phyloP scores from a whole-genome alignment of 2,113 vertebrate species.

The Spea multiplicata region DNA sequence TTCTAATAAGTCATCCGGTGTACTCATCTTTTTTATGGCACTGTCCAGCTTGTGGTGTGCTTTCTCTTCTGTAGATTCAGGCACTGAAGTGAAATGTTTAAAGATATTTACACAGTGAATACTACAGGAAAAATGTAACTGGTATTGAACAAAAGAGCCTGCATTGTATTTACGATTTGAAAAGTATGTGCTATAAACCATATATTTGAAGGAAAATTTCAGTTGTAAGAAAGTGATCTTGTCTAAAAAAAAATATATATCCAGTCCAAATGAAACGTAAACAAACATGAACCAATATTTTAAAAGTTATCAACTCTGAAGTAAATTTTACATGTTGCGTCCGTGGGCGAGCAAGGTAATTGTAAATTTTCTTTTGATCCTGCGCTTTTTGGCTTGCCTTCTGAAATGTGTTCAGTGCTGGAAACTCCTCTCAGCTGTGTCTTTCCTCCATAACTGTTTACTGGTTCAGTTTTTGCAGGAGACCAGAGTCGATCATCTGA shows the following conservation, averaged over 20 bases:
- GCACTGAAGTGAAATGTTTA: background rate
- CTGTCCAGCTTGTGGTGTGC: conserved; percentile 20
- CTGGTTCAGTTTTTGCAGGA: background rate
- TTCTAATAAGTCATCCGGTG: conserved; percentile 30
- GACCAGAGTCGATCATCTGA: background rate
- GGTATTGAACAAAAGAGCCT: no score
- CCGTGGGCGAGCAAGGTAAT: background rate
- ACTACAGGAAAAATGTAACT: no score
- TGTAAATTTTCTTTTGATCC: background rate
- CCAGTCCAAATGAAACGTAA: no score
- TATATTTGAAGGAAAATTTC: no score
- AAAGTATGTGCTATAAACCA: no score
- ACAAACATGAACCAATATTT: no score
- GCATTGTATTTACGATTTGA: no score
- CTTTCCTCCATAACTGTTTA: background rate
- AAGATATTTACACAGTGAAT: no score
- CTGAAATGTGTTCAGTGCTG: background rate
- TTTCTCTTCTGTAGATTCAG: background rate
- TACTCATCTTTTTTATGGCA: conserved; percentile 35
- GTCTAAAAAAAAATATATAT: no score
- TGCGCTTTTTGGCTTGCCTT: background rate
- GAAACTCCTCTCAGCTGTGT: background rate
- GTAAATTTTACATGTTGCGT: background rate
- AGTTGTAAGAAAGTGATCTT: no score
- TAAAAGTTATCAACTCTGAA: no score